phyloP scores from a whole-genome alignment of 2,113 vertebrate genomes.

The Chlamydotis undulata region DNA sequence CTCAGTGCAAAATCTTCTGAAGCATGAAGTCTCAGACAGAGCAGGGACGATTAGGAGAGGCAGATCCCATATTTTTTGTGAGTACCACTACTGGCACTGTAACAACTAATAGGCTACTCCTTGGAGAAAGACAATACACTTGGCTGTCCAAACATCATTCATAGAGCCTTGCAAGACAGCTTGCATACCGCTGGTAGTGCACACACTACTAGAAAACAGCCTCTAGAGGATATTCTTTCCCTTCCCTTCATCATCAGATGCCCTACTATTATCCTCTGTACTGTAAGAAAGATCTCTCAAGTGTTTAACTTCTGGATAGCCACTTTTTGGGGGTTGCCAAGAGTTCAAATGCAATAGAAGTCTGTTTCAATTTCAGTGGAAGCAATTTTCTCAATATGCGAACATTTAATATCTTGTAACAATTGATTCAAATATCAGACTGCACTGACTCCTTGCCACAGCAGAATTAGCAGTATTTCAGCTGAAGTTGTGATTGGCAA shows the following conservation, averaged over 20 bases:
- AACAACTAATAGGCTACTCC: neutral
- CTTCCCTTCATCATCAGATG: neutral
- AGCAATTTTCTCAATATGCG: neutral
- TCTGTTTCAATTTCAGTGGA: neutral
- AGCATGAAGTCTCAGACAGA: neutral
- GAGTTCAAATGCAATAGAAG: neutral
- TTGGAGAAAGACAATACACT: neutral
- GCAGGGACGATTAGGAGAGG: neutral
- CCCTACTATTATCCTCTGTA: neutral
- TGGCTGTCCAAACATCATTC: neutral
- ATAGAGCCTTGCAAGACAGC: neutral
- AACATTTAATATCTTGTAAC: neutral
- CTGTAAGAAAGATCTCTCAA: neutral
- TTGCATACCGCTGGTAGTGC: neutral
- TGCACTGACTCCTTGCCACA: neutral
- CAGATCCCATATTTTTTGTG: neutral
- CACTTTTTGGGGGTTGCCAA: neutral
- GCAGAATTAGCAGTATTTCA: neutral
- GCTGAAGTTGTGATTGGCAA: constrained; percentile 8
- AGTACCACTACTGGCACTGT: rapidly evolving
- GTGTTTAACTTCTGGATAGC: neutral
- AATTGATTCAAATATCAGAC: neutral
- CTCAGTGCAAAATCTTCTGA: neutral
- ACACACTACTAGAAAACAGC: neutral
- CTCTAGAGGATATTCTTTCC: neutral